phyloP scores from a whole-genome alignment of 2,888 invertebrate genomes.

The Cataglyphis albicans region DNA sequence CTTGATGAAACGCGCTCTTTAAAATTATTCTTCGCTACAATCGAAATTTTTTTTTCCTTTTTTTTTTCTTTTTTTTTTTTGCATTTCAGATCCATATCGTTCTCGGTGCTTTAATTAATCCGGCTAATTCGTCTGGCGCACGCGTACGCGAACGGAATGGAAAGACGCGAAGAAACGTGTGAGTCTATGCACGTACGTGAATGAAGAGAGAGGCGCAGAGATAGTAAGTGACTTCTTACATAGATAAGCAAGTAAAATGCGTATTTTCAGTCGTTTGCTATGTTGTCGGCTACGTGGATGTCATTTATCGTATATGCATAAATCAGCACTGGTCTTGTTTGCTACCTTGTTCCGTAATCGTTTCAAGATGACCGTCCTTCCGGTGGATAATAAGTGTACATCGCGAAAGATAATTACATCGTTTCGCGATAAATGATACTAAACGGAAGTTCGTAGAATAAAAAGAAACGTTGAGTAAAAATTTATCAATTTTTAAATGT shows the following conservation, averaged over 20 bases:
- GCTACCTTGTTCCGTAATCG: constrained; percentile 27
- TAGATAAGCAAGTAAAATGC: constrained; percentile 39
- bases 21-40: not conserved
- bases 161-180: constrained; percentile 42
- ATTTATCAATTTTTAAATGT: not conserved
- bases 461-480: not conserved
- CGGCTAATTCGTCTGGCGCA: constrained; percentile 73
- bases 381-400: constrained; percentile 41
- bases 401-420: constrained; percentile 11
- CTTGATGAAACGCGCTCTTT: not conserved
- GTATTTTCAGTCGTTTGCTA: constrained; percentile 36
- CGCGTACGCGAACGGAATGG: constrained; percentile 62
- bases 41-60: not conserved
- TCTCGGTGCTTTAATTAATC: constrained; percentile 41
- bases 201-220: constrained; percentile 19
- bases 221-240: constrained; percentile 42
- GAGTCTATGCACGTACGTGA: constrained; percentile 45
- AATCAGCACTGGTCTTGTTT: constrained; percentile 33
- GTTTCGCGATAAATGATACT: constrained; percentile 17
- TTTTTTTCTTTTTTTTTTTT: not conserved
- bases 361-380: constrained; percentile 31
- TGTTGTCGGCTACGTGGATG: constrained; percentile 47
- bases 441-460: not conserved
- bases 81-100: not conserved
- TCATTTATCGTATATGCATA: constrained; percentile 46